phyloP scores from a whole-genome alignment of 2,113 vertebrate species.

The Psettodes erumei region DNA sequence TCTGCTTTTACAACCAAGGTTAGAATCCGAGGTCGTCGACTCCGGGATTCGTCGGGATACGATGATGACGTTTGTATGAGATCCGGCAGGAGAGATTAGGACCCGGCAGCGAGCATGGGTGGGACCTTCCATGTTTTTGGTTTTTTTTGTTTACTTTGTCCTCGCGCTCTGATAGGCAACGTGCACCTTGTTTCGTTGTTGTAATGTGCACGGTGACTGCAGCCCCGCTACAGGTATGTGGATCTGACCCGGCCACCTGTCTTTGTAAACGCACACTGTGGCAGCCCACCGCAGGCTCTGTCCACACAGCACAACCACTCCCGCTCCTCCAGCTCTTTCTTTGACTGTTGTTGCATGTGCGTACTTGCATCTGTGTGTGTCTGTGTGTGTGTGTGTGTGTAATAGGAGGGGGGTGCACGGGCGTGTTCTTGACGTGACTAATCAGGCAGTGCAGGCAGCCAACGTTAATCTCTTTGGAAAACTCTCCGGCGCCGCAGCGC shows the following conservation, averaged over 20 bases:
- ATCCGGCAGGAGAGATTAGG: conserved; percentile 21
- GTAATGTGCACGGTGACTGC: conserved; percentile 16
- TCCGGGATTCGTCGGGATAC: not conserved
- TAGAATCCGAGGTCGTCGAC: not conserved
- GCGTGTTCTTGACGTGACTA: conserved; percentile 45
- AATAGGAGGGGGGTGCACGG: conserved; percentile 49
- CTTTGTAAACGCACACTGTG: conserved; percentile 9
- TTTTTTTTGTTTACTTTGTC: no score
- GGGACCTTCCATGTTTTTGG: conserved; percentile 45
- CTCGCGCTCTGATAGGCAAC: conserved; percentile 28
- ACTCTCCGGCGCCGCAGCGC: not conserved
- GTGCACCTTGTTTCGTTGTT: conserved; percentile 58
- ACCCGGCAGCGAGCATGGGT: conserved; percentile 23
- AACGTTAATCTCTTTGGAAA: not conserved
- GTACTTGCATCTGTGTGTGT: conserved; percentile 43
- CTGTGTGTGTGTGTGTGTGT: conserved; percentile 23
- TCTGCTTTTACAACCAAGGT: not conserved
- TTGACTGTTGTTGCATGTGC: conserved; percentile 48
- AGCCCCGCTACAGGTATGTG: conserved; percentile 57
- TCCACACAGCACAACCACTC: not conserved
- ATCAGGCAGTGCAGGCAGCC: conserved; percentile 13
- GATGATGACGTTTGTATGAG: conserved; percentile 4
- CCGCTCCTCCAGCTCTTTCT: conserved; percentile 28
- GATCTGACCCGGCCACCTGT: conserved; percentile 19
- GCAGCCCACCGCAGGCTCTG: not conserved